phyloP scores from a whole-genome alignment of 2,113 vertebrate genomes.

The Rhinogobius similis region DNA sequence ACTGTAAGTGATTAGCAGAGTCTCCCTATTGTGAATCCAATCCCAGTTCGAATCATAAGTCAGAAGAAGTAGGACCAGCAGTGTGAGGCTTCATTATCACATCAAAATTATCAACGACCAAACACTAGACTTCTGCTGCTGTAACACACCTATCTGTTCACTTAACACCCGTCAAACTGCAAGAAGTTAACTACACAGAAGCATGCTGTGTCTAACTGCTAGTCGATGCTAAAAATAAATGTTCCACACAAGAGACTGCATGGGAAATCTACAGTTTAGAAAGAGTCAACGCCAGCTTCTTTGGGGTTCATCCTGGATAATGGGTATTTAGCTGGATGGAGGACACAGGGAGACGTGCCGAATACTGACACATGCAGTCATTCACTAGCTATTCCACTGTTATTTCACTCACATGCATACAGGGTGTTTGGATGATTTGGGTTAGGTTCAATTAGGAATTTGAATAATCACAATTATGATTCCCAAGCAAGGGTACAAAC shows the following conservation, averaged over 20 bases:
- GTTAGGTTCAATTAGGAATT: background rate
- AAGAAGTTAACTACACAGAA: slow-evolving; percentile 8
- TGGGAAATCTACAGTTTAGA: background rate
- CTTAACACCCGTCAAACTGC: background rate
- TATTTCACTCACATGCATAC: background rate
- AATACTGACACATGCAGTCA: background rate
- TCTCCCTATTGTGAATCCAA: slow-evolving; percentile 13
- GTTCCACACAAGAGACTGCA: background rate
- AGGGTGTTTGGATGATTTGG: background rate
- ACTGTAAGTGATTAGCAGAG: slow-evolving; percentile 32
- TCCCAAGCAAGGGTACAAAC: no score
- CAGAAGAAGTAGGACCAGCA: slow-evolving; percentile 18
- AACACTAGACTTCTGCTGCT: background rate
- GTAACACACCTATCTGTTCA: background rate
- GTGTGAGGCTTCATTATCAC: slow-evolving; percentile 18
- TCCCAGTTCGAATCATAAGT: slow-evolving; percentile 37
- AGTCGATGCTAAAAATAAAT: slow-evolving; percentile 23
- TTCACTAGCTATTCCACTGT: no score
- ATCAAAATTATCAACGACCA: slow-evolving; percentile 12
- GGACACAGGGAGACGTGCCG: background rate
- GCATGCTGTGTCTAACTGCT: background rate
- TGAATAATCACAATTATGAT: no score
- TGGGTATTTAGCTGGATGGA: background rate
- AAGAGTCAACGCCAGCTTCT: background rate
- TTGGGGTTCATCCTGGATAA: slow-evolving; percentile 1